A percentile compares a stretch with the other conserved stretches of the same genome.
Evolutionary conservation across 2,888 invertebrate species (phyloP).

Genomic region (Cistogaster globosa): DNA sequence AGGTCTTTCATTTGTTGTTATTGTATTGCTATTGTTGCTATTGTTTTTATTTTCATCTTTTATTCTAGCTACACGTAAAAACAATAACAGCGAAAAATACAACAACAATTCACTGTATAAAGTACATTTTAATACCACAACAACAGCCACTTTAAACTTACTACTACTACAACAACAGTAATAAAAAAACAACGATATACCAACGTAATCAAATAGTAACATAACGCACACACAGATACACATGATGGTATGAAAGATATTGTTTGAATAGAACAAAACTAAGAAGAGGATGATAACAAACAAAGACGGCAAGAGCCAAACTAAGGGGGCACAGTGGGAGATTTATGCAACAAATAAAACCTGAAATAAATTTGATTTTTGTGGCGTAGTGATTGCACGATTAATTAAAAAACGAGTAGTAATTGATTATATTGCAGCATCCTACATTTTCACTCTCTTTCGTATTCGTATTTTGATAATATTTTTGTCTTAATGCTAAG

Average conservation of each 20-base stretch:
- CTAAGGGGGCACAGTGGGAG: background rate
- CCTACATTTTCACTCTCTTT: too few species aligned
- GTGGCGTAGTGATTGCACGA: too few species aligned
- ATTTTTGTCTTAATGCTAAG: too few species aligned
- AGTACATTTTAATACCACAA: conserved; percentile 35
- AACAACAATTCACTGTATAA: conserved; percentile 23
- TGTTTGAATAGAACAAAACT: conserved; percentile 7
- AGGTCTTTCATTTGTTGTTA: conserved; percentile 77
- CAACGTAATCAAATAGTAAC: conserved; percentile 24
- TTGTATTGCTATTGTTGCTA: conserved; percentile 39
- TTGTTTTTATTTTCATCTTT: conserved; percentile 18
- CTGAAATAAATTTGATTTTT: too few species aligned
- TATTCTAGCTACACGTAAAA: conserved; percentile 65
- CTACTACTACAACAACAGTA: conserved; percentile 44
- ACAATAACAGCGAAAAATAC: conserved; percentile 23
- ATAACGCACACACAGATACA: background rate
- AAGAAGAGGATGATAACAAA: background rate
- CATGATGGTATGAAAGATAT: background rate
- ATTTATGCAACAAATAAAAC: background rate
- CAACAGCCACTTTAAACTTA: conserved; percentile 7
- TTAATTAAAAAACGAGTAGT: too few species aligned
- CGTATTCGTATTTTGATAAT: too few species aligned
- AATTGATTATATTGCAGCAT: too few species aligned
- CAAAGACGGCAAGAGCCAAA: background rate
- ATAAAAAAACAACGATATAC: conserved; percentile 11